Conservation (phyloP, 2,888 invertebrate genomes). For the Eristalis tenax region DNA sequence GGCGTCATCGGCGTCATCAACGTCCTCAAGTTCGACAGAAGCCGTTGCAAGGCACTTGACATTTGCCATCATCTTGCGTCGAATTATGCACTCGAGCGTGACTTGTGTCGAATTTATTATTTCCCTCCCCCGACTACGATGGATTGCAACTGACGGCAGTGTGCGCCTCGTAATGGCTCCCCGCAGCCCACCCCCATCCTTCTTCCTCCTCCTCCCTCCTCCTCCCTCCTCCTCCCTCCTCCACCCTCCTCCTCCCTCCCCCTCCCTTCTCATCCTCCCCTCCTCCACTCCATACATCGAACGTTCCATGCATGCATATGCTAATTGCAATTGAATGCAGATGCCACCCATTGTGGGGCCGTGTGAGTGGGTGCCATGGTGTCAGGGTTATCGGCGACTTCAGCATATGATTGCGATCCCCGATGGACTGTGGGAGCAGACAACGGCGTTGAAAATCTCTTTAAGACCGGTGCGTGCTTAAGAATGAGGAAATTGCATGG, state of each 20-base stretch:
- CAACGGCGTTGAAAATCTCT: too few species aligned
- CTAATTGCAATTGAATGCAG: conserved; percentile 35
- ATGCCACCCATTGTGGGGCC: background rate
- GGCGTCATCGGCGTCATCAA: background rate
- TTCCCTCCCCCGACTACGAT: background rate
- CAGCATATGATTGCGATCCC: background rate
- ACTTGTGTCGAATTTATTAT: conserved; percentile 40
- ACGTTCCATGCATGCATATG: conserved; percentile 11
- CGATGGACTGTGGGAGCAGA: background rate
- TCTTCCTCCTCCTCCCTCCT: too few species aligned
- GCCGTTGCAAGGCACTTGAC: conserved; percentile 26
- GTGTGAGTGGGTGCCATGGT: background rate
- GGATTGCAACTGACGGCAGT: background rate
- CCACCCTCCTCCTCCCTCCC: too few species aligned
- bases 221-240: too few species aligned
- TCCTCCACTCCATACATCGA: background rate
- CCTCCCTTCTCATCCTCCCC: too few species aligned
- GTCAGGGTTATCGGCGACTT: background rate
- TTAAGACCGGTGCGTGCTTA: background rate
- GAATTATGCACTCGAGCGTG: conserved; percentile 31
- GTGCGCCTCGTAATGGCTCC: background rate
- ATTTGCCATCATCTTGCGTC: conserved; percentile 32
- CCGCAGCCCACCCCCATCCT: background rate
- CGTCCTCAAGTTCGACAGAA: conserved; percentile 3
- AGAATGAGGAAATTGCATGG: background rate